Percentiles rank a stretch among this genome's conserved stretches.
Conservation (phyloP, 2,888 invertebrate genomes). For the Apotomis betuletana region DNA sequence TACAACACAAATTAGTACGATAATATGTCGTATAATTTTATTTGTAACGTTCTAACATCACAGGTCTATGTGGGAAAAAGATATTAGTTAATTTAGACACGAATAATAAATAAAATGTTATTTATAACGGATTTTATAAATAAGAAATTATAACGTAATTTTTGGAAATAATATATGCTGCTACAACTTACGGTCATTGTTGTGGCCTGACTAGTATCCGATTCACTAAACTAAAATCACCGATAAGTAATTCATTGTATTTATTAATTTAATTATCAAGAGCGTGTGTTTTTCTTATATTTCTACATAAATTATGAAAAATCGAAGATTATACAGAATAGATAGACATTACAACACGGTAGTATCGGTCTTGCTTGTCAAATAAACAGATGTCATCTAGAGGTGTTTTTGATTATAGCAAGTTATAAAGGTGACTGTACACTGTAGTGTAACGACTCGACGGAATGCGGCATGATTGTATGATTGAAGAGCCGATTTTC, state of each 20-base stretch:
- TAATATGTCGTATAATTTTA: conserved; percentile 1
- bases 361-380: conserved; percentile 13
- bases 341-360: neutral
- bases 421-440: too few species aligned
- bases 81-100: neutral
- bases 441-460: too few species aligned
- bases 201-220: conserved; percentile 9
- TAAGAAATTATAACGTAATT: neutral
- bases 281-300: neutral
- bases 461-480: too few species aligned
- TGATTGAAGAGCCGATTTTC: too few species aligned
- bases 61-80: too few species aligned
- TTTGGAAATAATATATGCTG: neutral
- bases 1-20: neutral
- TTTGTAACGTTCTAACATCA: too few species aligned
- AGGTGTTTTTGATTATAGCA: neutral
- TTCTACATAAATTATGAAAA: neutral
- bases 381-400: conserved; percentile 12
- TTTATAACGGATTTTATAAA: neutral
- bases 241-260: neutral
- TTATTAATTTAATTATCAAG: neutral
- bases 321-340: conserved; percentile 8
- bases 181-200: conserved; percentile 38
- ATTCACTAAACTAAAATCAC: conserved; percentile 10
- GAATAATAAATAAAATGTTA: neutral